phyloP scores from a whole-genome alignment of 1,140 invertebrate genomes.

The Saccostrea glomerata region DNA sequence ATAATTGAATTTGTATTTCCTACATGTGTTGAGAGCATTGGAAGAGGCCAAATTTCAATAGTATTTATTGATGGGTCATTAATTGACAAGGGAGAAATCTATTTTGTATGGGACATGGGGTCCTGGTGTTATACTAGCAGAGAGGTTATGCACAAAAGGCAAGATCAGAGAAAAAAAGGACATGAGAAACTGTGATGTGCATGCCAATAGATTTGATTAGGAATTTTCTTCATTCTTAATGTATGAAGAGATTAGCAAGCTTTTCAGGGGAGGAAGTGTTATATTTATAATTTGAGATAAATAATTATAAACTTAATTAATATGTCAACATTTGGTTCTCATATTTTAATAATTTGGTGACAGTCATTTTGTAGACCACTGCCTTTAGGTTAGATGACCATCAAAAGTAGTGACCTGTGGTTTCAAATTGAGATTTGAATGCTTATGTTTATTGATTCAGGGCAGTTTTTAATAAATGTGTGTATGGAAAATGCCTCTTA shows the following conservation, averaged over 20 bases:
- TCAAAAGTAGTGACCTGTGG: no score
- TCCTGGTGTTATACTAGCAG: not conserved
- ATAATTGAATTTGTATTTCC: slow-evolving; percentile 11
- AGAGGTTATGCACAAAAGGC: not conserved
- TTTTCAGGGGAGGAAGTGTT: no score
- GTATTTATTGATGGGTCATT: not conserved
- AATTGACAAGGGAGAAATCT: not conserved
- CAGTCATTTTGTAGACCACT: no score
- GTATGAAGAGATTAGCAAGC: no score
- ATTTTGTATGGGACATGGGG: not conserved
- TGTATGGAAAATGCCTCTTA: not conserved
- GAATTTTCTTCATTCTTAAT: no score
- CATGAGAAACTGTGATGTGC: not conserved
- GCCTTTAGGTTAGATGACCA: no score
- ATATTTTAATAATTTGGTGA: no score
- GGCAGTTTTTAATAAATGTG: not conserved
- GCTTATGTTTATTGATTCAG: no score
- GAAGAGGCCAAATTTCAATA: not conserved
- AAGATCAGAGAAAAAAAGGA: not conserved
- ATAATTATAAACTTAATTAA: no score
- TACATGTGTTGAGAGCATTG: not conserved
- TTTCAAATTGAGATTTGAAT: no score
- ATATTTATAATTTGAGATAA: no score
- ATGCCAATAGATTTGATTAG: not conserved
- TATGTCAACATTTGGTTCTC: no score